Evolutionary conservation across 2,113 vertebrate species (phyloP).

Genomic region (Gambusia affinis): DNA sequence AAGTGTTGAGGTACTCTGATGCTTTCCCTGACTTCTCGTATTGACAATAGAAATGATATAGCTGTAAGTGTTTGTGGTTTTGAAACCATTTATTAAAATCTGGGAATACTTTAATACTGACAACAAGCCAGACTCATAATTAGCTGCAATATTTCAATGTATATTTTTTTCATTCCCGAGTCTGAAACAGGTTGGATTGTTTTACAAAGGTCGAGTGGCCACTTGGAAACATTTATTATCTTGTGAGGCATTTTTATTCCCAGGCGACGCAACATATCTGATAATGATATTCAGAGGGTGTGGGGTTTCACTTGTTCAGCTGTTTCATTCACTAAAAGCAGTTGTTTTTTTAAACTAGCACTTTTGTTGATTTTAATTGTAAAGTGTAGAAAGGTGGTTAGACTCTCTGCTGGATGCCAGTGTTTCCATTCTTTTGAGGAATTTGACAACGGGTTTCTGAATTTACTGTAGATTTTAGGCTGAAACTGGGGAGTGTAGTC

Average conservation of each 20-base stretch:
- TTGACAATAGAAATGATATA: too few relatives aligned
- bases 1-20: too few relatives aligned
- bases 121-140: too few relatives aligned
- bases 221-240: not conserved
- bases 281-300: not conserved
- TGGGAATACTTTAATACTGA: too few relatives aligned
- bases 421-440: not conserved
- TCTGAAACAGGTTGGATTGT: constrained; percentile 39
- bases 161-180: not conserved
- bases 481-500: not conserved
- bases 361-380: not conserved
- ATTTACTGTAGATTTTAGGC: not conserved
- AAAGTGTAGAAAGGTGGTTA: not conserved
- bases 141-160: too few relatives aligned
- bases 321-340: not conserved
- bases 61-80: too few relatives aligned
- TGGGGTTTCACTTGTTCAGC: constrained; percentile 1
- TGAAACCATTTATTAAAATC: too few relatives aligned
- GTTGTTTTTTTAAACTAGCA: not conserved
- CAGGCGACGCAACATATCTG: not conserved
- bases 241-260: constrained; percentile 13
- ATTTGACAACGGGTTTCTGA: not conserved
- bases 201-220: constrained; percentile 22
- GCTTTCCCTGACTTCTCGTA: too few relatives aligned
- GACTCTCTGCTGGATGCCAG: not conserved